These are phyloP conservation scores for Conus canariensis DNA, from an alignment of 2,888 invertebrate species.

Conservation along the genomic window DNA sequence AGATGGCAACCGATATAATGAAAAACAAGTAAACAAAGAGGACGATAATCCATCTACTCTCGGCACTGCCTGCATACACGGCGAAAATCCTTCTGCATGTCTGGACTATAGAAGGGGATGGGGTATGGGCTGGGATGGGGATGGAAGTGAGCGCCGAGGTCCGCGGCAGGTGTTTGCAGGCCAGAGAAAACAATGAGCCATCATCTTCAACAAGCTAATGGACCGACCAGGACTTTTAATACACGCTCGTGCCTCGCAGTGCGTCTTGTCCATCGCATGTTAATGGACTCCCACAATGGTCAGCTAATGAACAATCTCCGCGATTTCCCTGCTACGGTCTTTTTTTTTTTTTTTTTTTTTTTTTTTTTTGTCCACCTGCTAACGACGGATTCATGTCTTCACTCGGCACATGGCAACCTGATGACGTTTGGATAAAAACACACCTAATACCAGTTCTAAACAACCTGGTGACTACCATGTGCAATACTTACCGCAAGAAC, in stretches of 20 bases:
- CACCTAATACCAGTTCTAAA: too few relatives aligned
- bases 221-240: background rate
- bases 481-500: too few relatives aligned
- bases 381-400: background rate
- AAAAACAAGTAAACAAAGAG: too few relatives aligned
- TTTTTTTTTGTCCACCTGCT: background rate
- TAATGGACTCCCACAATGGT: constrained; percentile 17
- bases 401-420: too few relatives aligned
- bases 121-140: background rate
- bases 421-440: too few relatives aligned
- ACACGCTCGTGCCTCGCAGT: background rate
- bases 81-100: too few relatives aligned
- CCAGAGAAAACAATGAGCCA: background rate
- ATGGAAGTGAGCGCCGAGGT: background rate
- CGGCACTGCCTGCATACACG: too few relatives aligned
- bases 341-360: background rate
- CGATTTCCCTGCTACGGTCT: background rate
- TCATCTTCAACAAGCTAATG: constrained; percentile 18
- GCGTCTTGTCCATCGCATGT: background rate
- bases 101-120: too few relatives aligned
- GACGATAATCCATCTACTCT: too few relatives aligned
- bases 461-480: too few relatives aligned
- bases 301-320: constrained; percentile 3
- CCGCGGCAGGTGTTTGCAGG: constrained; percentile 13
- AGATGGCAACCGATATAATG: too few relatives aligned